Percentiles rank a stretch among this genome's conserved stretches.
Evolutionary conservation across 2,113 vertebrate genomes (phyloP).

Genomic region (Seriola quinqueradiata): DNA sequence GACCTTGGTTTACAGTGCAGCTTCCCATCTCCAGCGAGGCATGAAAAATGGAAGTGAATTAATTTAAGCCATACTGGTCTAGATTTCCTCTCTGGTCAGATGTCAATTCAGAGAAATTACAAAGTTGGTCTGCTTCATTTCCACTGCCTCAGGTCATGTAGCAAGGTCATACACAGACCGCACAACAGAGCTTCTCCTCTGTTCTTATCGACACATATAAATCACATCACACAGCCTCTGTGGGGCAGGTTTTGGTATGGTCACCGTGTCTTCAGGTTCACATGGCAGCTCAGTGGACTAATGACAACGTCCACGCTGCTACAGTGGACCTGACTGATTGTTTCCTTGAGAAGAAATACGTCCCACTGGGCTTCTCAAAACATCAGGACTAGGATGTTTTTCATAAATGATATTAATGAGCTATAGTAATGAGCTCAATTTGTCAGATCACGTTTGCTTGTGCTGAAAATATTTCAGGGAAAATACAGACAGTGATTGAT

Average conservation of each 20-base stretch:
- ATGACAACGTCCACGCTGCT: constrained; percentile 19
- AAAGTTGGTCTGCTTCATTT: constrained; percentile 73
- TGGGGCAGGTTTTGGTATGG: constrained; percentile 48
- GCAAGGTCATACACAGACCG: constrained; percentile 42
- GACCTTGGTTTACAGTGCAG: constrained; percentile 71
- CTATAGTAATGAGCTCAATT: neutral
- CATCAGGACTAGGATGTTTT: constrained; percentile 20
- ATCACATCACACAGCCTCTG: constrained; percentile 69
- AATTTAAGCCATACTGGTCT: constrained; percentile 68
- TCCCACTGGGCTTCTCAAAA: constrained; percentile 30
- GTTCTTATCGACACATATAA: constrained; percentile 54
- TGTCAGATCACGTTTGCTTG: constrained; percentile 31
- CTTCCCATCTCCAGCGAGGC: constrained; percentile 65
- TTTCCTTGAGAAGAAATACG: constrained; percentile 24
- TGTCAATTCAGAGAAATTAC: constrained; percentile 75
- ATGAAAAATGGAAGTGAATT: constrained; percentile 79
- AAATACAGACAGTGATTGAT: constrained; percentile 20
- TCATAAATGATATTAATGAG: constrained; percentile 22
- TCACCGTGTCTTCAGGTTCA: constrained; percentile 30
- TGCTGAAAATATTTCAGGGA: constrained; percentile 8
- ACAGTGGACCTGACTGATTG: constrained; percentile 32
- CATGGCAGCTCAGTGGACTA: constrained; percentile 22
- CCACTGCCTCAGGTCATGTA: constrained; percentile 73
- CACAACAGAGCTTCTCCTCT: constrained; percentile 42
- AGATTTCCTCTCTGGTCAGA: constrained; percentile 76